Conservation (phyloP, 1,140 invertebrate genomes). For the Drosophila funebris region DNA sequence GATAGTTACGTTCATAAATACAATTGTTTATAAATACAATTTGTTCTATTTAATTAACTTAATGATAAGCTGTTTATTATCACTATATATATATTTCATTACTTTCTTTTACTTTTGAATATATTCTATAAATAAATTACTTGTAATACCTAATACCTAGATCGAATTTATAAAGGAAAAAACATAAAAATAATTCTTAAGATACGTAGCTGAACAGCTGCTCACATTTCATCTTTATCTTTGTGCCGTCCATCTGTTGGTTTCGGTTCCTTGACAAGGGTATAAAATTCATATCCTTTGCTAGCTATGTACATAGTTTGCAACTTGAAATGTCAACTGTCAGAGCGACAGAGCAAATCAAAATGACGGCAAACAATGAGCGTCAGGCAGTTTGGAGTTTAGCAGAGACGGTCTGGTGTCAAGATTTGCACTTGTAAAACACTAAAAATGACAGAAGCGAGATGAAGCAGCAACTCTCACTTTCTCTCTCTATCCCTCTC, state of each 20-base stretch:
- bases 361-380: conserved; percentile 69
- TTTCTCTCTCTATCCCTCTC: not conserved
- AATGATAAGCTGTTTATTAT: no score
- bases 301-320: conserved; percentile 45
- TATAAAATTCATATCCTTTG: conserved; percentile 55
- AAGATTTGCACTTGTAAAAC: conserved; percentile 74
- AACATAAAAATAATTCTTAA: not conserved
- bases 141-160: not conserved
- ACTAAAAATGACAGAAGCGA: conserved; percentile 57
- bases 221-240: conserved; percentile 2
- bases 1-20: no score
- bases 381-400: not conserved
- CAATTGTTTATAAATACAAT: no score
- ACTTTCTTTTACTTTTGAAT: no score
- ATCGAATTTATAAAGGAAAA: not conserved
- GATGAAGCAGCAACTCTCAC: not conserved
- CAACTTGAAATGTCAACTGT: conserved; percentile 74
- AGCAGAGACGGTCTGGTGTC: conserved; percentile 39
- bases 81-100: no score
- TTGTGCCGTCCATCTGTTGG: not conserved
- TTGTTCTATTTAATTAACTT: no score
- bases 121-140: no score
- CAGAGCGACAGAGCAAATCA: conserved; percentile 62
- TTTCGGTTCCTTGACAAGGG: conserved; percentile 25
- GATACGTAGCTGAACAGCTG: not conserved